Percentiles rank a stretch among this genome's conserved stretches.
Evolutionary conservation across 2,888 invertebrate genomes (phyloP).

Genomic region (Pharmacophagus antenor): DNA sequence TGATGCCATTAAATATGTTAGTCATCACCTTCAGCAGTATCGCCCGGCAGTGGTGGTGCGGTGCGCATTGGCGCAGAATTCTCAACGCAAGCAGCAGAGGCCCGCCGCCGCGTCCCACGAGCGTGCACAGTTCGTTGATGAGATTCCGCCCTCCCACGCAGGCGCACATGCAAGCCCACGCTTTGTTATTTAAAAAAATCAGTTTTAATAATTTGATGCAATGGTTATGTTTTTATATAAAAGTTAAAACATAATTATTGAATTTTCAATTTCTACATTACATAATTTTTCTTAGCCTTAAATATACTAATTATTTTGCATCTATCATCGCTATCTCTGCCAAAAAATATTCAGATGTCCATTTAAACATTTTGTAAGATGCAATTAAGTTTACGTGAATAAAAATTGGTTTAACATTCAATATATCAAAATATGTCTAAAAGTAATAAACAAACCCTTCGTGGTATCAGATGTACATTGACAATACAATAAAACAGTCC

Average conservation of each 20-base stretch:
- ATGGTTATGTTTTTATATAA: too few species aligned
- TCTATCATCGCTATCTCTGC: too few species aligned
- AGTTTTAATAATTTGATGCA: not conserved
- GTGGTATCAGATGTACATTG: not conserved
- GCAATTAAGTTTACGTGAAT: too few species aligned
- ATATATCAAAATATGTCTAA: too few species aligned
- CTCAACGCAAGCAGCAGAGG: conserved; percentile 52
- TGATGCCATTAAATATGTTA: not conserved
- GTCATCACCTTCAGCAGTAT: conserved; percentile 80
- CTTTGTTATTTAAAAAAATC: conserved; percentile 40
- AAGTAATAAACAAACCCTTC: too few species aligned
- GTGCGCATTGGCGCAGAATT: conserved; percentile 70
- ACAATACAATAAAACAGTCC: not conserved
- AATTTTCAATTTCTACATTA: too few species aligned
- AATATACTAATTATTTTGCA: too few species aligned
- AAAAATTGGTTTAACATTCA: too few species aligned
- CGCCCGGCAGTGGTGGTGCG: conserved; percentile 82
- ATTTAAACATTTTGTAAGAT: too few species aligned
- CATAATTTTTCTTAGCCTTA: too few species aligned
- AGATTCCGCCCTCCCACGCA: conserved; percentile 62
- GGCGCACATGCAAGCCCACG: conserved; percentile 58
- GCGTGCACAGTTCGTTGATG: conserved; percentile 48
- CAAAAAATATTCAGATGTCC: too few species aligned
- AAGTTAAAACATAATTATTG: too few species aligned
- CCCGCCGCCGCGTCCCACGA: conserved; percentile 49